Base-by-base conservation (phyloP, 2,888 invertebrate species). In the Tillus elongatus region DNA sequence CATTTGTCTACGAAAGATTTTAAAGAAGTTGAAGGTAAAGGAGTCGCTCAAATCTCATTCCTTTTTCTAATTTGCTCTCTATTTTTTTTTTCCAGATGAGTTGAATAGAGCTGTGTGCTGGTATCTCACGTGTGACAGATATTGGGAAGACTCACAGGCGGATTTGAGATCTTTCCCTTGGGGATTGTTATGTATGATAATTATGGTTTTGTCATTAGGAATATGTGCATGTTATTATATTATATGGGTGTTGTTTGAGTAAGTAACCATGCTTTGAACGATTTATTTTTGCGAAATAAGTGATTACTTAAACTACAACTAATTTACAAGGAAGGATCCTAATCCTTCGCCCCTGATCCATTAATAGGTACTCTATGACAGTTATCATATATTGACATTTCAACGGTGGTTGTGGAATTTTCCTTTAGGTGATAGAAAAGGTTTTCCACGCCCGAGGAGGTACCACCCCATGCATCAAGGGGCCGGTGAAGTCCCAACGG, bases 191-290 rank as follows among this genome's bases (percentile, higher is more conserved):
- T 75, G 87, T 50, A 81, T 88, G 44, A 75, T 87, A 31, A 79
- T 87, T 44, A 81, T 87, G 56, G 78, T 89, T 34, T 72, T 89
- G 30, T 82, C 86, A 29, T 72, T 86, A 35, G 86, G 87, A 30
- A 77, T 90, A 45, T 86, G 87, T 64, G 79, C 88, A 66, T 90
- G 90, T 67, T 91, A 91, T 65, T 90, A 90, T 68, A 80, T 91
- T 56, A 86, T 90, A 52, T 91, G 90, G 84, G 84, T 89, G 49
- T 76, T 90, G 41, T 90, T 88, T 67, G 90, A 89, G 91, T 91
- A 71, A 80, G 84, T 78, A 52, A 10, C 11, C 24, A 8, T 9
- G 9, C 29, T 9, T n/a, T n/a, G n/a, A n/a, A n/a, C n/a, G n/a
- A n/a, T n/a, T n/a, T n/a, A n/a, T n/a, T n/a, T n/a, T n/a, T n/a